Evolutionary conservation across 2,113 vertebrate species (phyloP).

Genomic region (Pollachius pollachius): DNA sequence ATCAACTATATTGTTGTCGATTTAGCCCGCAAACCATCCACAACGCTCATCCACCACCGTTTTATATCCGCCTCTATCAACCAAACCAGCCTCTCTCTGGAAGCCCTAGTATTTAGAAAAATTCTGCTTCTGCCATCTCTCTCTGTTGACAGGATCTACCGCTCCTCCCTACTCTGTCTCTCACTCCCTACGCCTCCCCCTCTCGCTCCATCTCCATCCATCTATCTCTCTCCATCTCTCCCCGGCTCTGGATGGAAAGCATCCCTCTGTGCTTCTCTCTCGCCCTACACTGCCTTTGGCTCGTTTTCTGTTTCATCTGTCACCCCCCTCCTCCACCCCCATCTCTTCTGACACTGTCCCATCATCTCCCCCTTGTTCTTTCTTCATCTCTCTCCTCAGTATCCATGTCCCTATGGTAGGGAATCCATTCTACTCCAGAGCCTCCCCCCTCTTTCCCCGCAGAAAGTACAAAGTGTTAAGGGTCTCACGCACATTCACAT

Average conservation of each 20-base stretch:
- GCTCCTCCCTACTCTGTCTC: not conserved
- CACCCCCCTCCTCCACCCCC: not conserved
- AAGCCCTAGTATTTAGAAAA: no score
- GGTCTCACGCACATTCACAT: constrained; percentile 18
- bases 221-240: not conserved
- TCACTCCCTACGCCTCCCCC: not conserved
- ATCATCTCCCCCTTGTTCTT: not conserved
- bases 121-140: no score
- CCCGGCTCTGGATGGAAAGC: not conserved
- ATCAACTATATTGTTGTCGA: no score
- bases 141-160: no score
- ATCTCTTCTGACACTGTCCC: not conserved
- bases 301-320: not conserved
- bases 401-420: no score
- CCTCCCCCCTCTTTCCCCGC: no score
- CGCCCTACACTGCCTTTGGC: not conserved
- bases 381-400: not conserved
- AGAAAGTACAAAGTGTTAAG: no score
- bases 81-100: no score
- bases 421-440: no score
- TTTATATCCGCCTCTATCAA: no score
- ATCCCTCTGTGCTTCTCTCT: not conserved
- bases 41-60: no score
- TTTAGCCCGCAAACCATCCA: no score
- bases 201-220: not conserved